Evolutionary conservation across 35 echinoderm and acorn worm species (phyloP).

Genomic region (Eucidaris tribuloides): DNA sequence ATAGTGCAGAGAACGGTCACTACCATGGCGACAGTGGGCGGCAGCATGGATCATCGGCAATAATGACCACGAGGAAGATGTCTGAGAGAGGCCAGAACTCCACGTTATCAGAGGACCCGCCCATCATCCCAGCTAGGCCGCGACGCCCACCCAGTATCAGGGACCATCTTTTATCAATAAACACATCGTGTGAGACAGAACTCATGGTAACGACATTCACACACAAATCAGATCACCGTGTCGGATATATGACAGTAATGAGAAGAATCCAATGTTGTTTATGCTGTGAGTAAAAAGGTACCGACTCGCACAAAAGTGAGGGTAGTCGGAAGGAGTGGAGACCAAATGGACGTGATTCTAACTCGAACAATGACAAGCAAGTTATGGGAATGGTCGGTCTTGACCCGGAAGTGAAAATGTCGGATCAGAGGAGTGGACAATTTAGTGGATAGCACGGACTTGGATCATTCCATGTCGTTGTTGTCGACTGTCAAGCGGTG

Average conservation of each 20-base stretch:
- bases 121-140: constrained; percentile 45
- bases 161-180: constrained; percentile 29
- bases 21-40: constrained; percentile 11
- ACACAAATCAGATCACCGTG: not conserved
- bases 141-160: constrained; percentile 46
- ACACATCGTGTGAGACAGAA: constrained; percentile 19
- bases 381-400: not conserved
- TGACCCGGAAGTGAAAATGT: constrained; percentile 26
- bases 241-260: constrained; percentile 5
- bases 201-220: constrained; percentile 24
- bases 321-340: constrained; percentile 8
- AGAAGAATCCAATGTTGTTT: constrained; percentile 3
- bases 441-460: not conserved
- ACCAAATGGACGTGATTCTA: not conserved
- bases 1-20: constrained; percentile 8
- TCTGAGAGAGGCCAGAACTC: constrained; percentile 8
- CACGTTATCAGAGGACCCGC: constrained; percentile 30
- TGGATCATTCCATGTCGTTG: constrained; percentile 39
- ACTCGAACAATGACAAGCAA: constrained; percentile 1
- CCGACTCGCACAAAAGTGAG: not conserved
- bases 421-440: constrained; percentile 17
- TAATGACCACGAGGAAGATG: no score
- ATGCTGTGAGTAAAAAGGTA: not conserved
- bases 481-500: constrained; percentile 42
- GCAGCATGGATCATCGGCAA: not conserved